Conservation (phyloP, 2,888 invertebrate species). For the Euzetes globulus region DNA sequence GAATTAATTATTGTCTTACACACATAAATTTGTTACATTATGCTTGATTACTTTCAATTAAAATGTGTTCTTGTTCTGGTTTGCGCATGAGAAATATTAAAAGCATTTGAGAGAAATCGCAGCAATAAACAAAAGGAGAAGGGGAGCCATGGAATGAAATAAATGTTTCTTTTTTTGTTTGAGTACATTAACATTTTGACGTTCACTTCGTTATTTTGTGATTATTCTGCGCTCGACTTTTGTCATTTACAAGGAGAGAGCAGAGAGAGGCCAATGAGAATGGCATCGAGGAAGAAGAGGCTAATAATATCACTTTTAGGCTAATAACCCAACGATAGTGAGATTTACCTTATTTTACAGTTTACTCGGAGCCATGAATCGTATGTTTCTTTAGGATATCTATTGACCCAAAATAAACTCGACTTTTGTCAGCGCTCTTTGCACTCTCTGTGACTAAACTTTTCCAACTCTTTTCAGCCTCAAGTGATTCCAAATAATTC, state of each 20-base stretch:
- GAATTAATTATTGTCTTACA: no score
- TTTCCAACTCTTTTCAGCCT: no score
- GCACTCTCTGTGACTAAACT: no score
- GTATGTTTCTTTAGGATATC: not conserved
- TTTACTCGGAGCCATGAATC: not conserved
- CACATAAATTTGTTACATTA: no score
- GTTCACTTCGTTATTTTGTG: not conserved
- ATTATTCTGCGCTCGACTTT: not conserved
- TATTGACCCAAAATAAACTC: constrained; percentile 24
- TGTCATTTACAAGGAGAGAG: no score
- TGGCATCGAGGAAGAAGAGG: not conserved
- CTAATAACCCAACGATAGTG: constrained; percentile 12
- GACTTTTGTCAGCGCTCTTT: not conserved
- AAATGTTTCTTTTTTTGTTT: not conserved
- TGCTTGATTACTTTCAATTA: no score
- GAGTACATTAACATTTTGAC: not conserved
- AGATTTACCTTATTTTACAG: not conserved
- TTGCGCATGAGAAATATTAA: no score
- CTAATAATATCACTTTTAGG: constrained; percentile 9
- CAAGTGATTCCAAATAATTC: no score
- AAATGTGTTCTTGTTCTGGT: no score
- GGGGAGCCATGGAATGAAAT: not conserved
- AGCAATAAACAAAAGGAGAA: no score
- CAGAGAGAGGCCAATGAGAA: not conserved
- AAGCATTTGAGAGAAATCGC: no score